Base-by-base conservation (phyloP, 1,140 invertebrate genomes). In the Trichoplusia ni region DNA sequence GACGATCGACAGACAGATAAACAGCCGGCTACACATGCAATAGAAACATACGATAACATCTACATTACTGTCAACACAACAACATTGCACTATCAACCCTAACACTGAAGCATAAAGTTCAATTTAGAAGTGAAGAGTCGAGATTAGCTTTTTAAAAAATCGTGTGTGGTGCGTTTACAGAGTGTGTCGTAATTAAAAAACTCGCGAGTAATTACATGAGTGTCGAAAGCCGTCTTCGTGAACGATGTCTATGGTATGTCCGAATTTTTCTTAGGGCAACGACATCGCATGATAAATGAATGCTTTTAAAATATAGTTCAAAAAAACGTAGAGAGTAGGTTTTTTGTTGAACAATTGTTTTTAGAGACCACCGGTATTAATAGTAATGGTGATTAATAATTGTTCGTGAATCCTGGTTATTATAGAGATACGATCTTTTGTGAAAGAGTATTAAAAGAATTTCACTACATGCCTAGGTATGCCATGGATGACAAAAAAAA, bases 151-250 rank as follows among this genome's bases (percentile, higher is more conserved):
- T 60, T 35, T 13, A 60, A 60, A 60, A 47, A 58, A 49, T 38
- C 56, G 65, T 68, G 56, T 73, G 70, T 75, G 62, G 59, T 53
- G 63, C 70, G 67, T 72, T 67, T 64, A 63, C 61, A n/a, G 27
- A 69, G 49, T 71, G 69, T 75, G 73, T 72, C 59, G 73, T 71
- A 75, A 75, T 75, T 75, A 75, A 75, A 75, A 69, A 63, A 54
- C 60, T 59, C 35, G 64, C 58, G 40, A 54, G 63, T 63, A 75
- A 65, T 72, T 72, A 66, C 62, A 23, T 63, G 46, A 49, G 62
- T 67, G 69, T 75, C 62, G 69, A 75, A 72, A 72, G 73, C 59
- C 33, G 58, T 37, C 54, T 69, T 42, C 47, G 66, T 68, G 60
- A 60, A 72, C 63, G 63, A 65, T 65, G 63, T 40, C 38, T 68